phyloP scores from a whole-genome alignment of 1,140 invertebrate species.

The Macrobrachium rosenbergii region DNA sequence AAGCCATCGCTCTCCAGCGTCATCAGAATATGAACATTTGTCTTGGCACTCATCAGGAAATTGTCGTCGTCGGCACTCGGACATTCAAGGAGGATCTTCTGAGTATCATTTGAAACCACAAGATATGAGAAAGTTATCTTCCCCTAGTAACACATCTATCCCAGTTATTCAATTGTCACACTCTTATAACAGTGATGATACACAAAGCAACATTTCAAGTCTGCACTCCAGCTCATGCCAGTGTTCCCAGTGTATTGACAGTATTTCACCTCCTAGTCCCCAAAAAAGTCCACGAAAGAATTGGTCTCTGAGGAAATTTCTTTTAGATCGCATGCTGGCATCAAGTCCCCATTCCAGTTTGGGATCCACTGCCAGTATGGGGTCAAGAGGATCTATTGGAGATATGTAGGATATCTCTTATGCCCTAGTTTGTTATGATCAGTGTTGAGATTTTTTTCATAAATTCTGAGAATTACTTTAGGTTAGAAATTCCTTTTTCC shows the following conservation, averaged over 20 bases:
- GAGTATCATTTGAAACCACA: too few species aligned
- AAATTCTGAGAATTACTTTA: too few species aligned
- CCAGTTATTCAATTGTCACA: slow-evolving; percentile 40
- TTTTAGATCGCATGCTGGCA: slow-evolving; percentile 51
- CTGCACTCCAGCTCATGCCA: slow-evolving; percentile 39
- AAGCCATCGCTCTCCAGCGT: too few species aligned
- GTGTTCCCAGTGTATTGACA: slow-evolving; percentile 41
- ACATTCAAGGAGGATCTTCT: too few species aligned
- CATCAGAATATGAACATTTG: too few species aligned
- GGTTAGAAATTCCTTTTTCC: background rate
- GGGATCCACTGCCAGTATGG: slow-evolving; percentile 23
- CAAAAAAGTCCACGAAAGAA: slow-evolving; percentile 48
- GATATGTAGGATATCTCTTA: slow-evolving; percentile 37
- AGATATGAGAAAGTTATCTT: too few species aligned
- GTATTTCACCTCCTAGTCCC: slow-evolving; percentile 43
- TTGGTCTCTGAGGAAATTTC: slow-evolving; percentile 55
- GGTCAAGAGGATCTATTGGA: slow-evolving; percentile 40
- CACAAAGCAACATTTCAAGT: slow-evolving; percentile 40
- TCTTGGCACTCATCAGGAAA: background rate
- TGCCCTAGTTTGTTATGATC: background rate
- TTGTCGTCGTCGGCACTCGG: background rate
- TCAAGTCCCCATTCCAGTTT: slow-evolving; percentile 56
- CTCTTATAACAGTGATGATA: slow-evolving; percentile 32
- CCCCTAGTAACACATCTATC: background rate
- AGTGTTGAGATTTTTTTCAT: too few species aligned